phyloP scores from a whole-genome alignment of 1,140 invertebrate species.

The Solenopsis invicta region DNA sequence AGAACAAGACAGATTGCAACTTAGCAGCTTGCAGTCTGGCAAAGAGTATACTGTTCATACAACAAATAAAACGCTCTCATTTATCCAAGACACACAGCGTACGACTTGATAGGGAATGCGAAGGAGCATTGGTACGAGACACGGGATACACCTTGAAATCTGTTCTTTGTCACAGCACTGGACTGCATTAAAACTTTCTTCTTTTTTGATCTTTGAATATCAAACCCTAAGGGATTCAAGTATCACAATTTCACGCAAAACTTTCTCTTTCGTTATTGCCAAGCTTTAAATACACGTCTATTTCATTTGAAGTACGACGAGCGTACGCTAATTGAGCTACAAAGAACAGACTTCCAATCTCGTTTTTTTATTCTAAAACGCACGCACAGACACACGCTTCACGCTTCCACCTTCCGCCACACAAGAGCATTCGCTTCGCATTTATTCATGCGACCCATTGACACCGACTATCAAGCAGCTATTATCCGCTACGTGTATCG shows the following conservation, averaged over 20 bases:
- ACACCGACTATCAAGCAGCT: constrained; percentile 17
- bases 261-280: too few relatives aligned
- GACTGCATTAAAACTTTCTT: too few relatives aligned
- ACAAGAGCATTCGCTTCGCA: background rate
- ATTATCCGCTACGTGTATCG: background rate
- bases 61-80: background rate
- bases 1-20: background rate
- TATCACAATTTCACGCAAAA: too few relatives aligned
- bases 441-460: constrained; percentile 49
- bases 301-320: too few relatives aligned
- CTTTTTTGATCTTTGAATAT: too few relatives aligned
- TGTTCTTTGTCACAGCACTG: too few relatives aligned
- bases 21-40: constrained; percentile 18
- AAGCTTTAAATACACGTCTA: too few relatives aligned
- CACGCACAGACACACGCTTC: background rate
- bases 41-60: background rate
- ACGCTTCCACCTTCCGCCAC: background rate
- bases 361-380: background rate
- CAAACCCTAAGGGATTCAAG: too few relatives aligned
- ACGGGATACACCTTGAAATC: background rate
- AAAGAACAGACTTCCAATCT: too few relatives aligned
- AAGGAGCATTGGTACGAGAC: background rate
- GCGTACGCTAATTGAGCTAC: too few relatives aligned
- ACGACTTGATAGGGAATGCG: background rate
- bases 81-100: background rate